A percentile compares a stretch with the other conserved stretches of the same genome.
Evolutionary conservation across 2,888 invertebrate genomes (phyloP).

Genomic region (Actias luna): DNA sequence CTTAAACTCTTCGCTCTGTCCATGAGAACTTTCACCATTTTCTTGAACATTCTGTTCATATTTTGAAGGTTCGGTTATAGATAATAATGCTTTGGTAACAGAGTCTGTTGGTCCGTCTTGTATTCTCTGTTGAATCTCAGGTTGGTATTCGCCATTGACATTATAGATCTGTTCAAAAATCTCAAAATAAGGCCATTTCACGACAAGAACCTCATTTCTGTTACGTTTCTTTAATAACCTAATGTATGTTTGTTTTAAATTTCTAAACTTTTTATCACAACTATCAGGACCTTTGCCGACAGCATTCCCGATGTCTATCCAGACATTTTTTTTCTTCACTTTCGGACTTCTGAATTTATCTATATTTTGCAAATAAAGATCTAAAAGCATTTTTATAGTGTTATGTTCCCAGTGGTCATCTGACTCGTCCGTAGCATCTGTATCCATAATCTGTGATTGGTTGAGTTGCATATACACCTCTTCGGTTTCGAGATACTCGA

Average conservation of each 20-base stretch:
- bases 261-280: conserved; percentile 74
- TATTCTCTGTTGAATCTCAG: conserved; percentile 66
- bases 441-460: conserved; percentile 52
- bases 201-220: conserved; percentile 48
- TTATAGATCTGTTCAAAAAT: conserved; percentile 69
- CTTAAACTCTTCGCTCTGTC: conserved; percentile 52
- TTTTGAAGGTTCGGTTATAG: conserved; percentile 50
- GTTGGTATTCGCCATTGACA: conserved; percentile 65
- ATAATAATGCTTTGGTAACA: conserved; percentile 61
- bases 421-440: conserved; percentile 54
- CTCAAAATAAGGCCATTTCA: conserved; percentile 74
- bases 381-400: conserved; percentile 55
- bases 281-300: conserved; percentile 66
- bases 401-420: conserved; percentile 72
- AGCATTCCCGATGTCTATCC: conserved; percentile 62
- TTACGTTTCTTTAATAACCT: conserved; percentile 66
- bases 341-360: conserved; percentile 71
- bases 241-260: conserved; percentile 71
- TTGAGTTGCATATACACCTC: conserved; percentile 57
- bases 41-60: conserved; percentile 40
- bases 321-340: conserved; percentile 71
- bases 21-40: conserved; percentile 49
- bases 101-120: conserved; percentile 58
- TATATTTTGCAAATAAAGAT: conserved; percentile 62
- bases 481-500: conserved; percentile 58